phyloP scores from a whole-genome alignment of 2,113 vertebrate genomes.

The Otus sunia region DNA sequence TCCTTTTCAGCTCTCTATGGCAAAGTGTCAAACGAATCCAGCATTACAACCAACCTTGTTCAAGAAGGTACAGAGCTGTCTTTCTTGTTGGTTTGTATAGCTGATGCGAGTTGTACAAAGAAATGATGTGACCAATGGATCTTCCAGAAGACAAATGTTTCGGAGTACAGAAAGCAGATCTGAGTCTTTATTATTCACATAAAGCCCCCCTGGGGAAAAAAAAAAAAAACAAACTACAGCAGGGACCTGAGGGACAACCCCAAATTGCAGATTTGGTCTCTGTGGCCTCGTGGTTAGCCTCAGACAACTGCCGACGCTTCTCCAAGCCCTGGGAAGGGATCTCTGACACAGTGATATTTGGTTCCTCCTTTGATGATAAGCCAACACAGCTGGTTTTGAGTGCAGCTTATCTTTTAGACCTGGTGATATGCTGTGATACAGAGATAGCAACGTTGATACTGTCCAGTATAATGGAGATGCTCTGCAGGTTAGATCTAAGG shows the following conservation, averaged over 20 bases:
- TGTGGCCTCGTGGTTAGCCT: not conserved
- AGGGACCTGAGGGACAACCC: not conserved
- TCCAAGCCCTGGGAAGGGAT: not conserved
- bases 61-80: not conserved
- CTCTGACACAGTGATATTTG: not conserved
- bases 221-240: no score
- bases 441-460: rapidly evolving
- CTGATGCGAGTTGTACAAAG: rapidly evolving
- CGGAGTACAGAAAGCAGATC: not conserved
- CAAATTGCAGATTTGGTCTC: not conserved
- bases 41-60: no score
- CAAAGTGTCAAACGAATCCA: not conserved
- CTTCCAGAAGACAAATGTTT: not conserved
- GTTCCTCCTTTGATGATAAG: not conserved
- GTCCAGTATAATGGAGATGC: not conserved
- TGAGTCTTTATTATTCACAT: not conserved
- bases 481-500: not conserved
- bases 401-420: not conserved
- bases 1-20: not conserved
- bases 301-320: not conserved
- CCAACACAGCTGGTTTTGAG: not conserved
- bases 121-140: not conserved
- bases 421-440: not conserved
- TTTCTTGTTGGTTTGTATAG: not conserved
- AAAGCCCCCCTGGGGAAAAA: not conserved